phyloP scores from a whole-genome alignment of 2,113 vertebrate genomes.

The Cyprinus carpio region DNA sequence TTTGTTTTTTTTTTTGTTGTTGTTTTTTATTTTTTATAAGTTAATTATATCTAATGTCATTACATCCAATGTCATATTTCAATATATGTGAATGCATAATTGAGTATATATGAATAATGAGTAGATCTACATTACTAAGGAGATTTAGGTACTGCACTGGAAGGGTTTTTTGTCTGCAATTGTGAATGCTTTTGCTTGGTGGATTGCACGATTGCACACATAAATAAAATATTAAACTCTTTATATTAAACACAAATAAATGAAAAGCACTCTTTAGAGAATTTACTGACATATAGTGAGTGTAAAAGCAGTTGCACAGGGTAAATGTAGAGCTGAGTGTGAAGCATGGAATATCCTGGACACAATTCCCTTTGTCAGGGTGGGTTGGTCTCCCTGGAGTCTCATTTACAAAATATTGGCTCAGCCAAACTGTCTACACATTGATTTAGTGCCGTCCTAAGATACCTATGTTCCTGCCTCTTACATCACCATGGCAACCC shows the following conservation, averaged over 20 bases:
- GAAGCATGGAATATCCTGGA: conserved; percentile 10
- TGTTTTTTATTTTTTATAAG: no score
- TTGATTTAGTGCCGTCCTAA: conserved; percentile 70
- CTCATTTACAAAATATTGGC: conserved; percentile 55
- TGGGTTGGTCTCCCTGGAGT: conserved; percentile 40
- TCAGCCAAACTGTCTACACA: conserved; percentile 60
- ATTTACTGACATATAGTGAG: neutral
- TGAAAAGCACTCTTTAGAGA: neutral
- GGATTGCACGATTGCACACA: neutral
- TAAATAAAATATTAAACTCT: no score
- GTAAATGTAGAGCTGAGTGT: neutral
- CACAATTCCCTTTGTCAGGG: conserved; percentile 45
- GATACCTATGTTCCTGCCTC: conserved; percentile 57
- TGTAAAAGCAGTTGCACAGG: neutral
- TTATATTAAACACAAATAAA: neutral
- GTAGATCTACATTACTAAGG: neutral
- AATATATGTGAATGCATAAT: neutral
- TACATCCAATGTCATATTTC: neutral
- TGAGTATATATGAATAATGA: neutral
- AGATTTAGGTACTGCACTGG: neutral
- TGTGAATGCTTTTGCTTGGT: neutral
- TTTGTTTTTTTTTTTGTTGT: no score
- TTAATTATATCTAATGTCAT: neutral
- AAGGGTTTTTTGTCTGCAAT: neutral
- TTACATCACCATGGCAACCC: conserved; percentile 73